Evolutionary conservation across 1,140 invertebrate genomes (phyloP), one percentile per base, ranked within the genome.

Genomic region (Drosophila micromelanica): DNA sequence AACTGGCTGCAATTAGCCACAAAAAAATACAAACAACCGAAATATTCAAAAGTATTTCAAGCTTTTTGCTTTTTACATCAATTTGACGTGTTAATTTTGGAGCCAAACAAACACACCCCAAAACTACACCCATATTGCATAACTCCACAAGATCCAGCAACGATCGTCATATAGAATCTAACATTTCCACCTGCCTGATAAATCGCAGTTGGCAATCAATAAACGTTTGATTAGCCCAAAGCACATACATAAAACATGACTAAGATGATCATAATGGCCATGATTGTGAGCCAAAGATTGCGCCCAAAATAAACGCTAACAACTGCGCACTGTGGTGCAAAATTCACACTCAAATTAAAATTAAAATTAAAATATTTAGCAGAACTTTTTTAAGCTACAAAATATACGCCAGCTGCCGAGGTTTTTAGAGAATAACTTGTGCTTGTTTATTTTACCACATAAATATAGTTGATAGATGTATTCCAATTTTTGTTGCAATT

Each of bases 171-270:
- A 35, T 12, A 78, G 79, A 81, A 77, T 81, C 55, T 61, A 64
- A 51, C 64, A 78, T 63, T 70, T 71, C 23, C 79, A 82, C 79
- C 80, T 67, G 70, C 38, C 57, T 57, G 54, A 15, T 15, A 11
- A 46, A 65, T 70, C 60, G 60, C 38, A 51, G 74, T 64, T 65
- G 74, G 64, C 61, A 76, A 45, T 55, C 73, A 80, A 71, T 77
- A 70, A 65, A 57, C 60, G 48, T 77, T 85, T 85, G 81, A 85
- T 85, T 86, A 60, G 73, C 77, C 68, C 64, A 43, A 67, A 73
- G 68, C 73, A 59, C 68, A 85, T 80, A 80, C 80, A 85, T 85
- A 85, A 80, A 85, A 76, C 80, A 80, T 76, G 61, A 35, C 55
- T n/a, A 56, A 60, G 61, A 64, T 65, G 49, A 17, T 59, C 49